Conservation (phyloP, 1,140 invertebrate species). For the Rhopalosiphum maidis region DNA sequence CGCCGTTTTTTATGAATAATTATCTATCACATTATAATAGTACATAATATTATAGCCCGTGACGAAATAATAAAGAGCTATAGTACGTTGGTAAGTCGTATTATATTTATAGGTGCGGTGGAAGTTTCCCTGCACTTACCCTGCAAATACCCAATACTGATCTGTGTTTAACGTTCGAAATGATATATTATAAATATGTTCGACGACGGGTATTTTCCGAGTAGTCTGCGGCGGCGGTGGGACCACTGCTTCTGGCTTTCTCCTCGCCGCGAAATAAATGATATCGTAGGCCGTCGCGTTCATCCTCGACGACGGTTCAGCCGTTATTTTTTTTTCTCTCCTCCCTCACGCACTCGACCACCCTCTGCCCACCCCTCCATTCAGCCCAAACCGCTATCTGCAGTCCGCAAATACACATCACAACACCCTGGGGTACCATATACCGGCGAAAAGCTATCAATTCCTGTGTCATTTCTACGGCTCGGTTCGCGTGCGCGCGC, state of each 20-base stretch:
- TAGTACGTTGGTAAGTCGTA: background rate
- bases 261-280: background rate
- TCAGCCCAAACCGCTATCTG: background rate
- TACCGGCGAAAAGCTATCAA: slow-evolving; percentile 55
- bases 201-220: background rate
- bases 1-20: too few species aligned
- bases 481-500: background rate
- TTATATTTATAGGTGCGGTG: background rate
- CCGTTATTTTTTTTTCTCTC: background rate
- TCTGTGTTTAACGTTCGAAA: background rate
- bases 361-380: background rate
- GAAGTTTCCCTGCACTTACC: background rate
- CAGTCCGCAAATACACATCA: slow-evolving; percentile 22
- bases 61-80: background rate
- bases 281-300: background rate
- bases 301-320: background rate
- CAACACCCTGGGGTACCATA: slow-evolving; percentile 52
- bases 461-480: slow-evolving; percentile 48
- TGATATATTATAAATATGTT: background rate
- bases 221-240: background rate
- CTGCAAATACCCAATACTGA: background rate
- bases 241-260: background rate
- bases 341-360: background rate
- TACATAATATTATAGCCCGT: background rate
- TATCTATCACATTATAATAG: background rate